Conservation (phyloP, 2,797 vertebrate species). For the Oophaga sylvatica region DNA sequence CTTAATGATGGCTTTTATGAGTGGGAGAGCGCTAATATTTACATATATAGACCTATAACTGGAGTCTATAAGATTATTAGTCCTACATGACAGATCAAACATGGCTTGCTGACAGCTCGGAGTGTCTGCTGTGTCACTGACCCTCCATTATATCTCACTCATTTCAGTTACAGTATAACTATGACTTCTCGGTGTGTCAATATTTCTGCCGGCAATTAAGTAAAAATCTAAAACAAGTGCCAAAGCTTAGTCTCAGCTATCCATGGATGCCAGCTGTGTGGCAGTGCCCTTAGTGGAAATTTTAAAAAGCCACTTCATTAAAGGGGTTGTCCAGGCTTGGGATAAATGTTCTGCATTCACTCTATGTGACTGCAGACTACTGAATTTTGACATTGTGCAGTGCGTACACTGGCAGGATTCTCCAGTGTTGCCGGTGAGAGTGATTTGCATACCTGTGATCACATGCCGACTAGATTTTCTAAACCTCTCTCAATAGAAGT, state of each 20-base stretch:
- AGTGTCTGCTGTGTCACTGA: neutral
- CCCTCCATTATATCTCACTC: neutral
- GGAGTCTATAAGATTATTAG: neutral
- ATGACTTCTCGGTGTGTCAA: neutral
- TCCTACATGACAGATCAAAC: neutral
- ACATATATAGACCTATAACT: neutral
- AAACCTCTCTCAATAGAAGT: too few species aligned
- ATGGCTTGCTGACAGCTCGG: neutral
- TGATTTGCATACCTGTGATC: too few species aligned
- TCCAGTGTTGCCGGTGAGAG: too few species aligned
- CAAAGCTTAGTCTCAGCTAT: neutral
- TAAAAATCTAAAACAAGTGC: neutral
- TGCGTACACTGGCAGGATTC: too few species aligned
- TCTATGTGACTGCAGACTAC: too few species aligned
- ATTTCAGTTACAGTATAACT: neutral
- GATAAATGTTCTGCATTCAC: too few species aligned
- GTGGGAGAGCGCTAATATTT: neutral
- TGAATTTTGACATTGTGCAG: too few species aligned
- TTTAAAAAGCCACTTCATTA: neutral
- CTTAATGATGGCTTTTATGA: too few species aligned
- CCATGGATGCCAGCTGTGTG: neutral
- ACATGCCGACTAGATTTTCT: too few species aligned
- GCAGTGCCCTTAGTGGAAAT: neutral
- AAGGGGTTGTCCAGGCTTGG: neutral
- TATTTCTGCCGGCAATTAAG: neutral